Conservation (phyloP, 2,888 invertebrate genomes). For the Phoenoteleia sp. region DNA sequence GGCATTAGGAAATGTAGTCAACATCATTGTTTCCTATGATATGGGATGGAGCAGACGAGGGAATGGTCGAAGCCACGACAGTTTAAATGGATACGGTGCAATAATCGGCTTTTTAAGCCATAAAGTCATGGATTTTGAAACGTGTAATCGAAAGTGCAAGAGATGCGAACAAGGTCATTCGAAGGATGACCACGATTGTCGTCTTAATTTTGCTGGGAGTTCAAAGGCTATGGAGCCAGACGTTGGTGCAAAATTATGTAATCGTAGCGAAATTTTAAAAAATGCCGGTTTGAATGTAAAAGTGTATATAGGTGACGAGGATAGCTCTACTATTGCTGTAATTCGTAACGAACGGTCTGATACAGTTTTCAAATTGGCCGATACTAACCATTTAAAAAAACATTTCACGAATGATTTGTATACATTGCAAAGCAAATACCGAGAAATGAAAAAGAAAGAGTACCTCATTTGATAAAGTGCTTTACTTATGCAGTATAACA, state of each 20-base stretch:
- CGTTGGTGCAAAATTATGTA: slow-evolving; percentile 70
- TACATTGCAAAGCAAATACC: neutral
- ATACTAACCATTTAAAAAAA: slow-evolving; percentile 26
- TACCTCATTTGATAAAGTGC: slow-evolving; percentile 48
- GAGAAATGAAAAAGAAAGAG: slow-evolving; percentile 12
- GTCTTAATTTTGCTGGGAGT: slow-evolving; percentile 67
- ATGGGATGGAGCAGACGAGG: slow-evolving; percentile 35
- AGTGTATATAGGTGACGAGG: slow-evolving; percentile 76
- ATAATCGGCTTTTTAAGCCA: slow-evolving; percentile 1
- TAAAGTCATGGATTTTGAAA: slow-evolving; percentile 17
- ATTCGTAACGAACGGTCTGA: slow-evolving; percentile 40
- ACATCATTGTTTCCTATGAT: slow-evolving; percentile 28
- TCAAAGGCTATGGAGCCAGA: slow-evolving; percentile 79
- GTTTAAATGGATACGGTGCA: slow-evolving; percentile 5
- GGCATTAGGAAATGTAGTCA: slow-evolving; percentile 65
- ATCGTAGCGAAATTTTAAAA: slow-evolving; percentile 69
- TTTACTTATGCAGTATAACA: slow-evolving; percentile 41
- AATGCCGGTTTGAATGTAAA: slow-evolving; percentile 57
- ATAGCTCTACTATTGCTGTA: slow-evolving; percentile 74
- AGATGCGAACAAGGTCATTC: neutral
- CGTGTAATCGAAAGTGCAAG: slow-evolving; percentile 12
- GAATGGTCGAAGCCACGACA: slow-evolving; percentile 16
- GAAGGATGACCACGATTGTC: slow-evolving; percentile 13
- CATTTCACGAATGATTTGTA: slow-evolving; percentile 18
- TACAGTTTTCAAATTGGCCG: slow-evolving; percentile 14